Evolutionary conservation across 2,797 vertebrate species (phyloP).

Genomic region (Fistularia tabacaria): DNA sequence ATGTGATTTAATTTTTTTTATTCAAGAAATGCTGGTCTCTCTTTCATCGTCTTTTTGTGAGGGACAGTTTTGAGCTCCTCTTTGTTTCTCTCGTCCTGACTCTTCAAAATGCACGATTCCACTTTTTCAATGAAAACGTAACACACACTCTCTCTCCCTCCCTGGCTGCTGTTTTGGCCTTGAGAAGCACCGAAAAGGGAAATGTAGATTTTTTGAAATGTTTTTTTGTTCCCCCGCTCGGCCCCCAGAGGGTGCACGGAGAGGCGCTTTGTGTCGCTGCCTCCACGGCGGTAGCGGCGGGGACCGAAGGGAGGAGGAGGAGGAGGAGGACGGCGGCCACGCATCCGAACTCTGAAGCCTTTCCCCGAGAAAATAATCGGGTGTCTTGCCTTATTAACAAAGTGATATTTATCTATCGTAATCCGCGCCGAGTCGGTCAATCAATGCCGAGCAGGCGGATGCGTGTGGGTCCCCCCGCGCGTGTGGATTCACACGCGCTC

Average conservation of each 20-base stretch:
- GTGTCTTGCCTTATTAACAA: constrained; percentile 4
- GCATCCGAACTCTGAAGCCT: constrained; percentile 18
- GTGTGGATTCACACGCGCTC: constrained; percentile 6
- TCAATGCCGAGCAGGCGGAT: constrained; percentile 13
- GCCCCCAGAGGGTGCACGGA: constrained; percentile 17
- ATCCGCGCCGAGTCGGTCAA: neutral
- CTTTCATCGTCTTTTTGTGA: too few relatives aligned
- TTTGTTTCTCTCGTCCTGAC: too few relatives aligned
- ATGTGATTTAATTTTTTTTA: too few relatives aligned
- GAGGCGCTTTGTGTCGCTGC: constrained; percentile 25
- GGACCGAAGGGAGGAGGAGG: constrained; percentile 13
- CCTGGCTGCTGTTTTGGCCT: constrained; percentile 12
- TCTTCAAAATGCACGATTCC: constrained; percentile 7
- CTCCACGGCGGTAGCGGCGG: constrained; percentile 24
- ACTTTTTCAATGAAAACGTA: constrained; percentile 13
- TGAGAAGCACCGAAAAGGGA: constrained; percentile 23
- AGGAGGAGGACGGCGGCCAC: constrained; percentile 16
- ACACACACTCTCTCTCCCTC: constrained; percentile 7
- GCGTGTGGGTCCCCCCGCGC: constrained; percentile 3
- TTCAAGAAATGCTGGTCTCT: too few relatives aligned
- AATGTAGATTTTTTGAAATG: constrained; percentile 49
- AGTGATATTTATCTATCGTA: constrained; percentile 3
- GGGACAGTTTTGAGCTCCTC: too few relatives aligned
- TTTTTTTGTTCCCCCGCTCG: constrained; percentile 30
- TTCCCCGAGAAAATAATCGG: constrained; percentile 5